These are phyloP conservation scores for Zosterops japonicus DNA, from an alignment of 2,113 vertebrate genomes.

Conservation along the genomic window DNA sequence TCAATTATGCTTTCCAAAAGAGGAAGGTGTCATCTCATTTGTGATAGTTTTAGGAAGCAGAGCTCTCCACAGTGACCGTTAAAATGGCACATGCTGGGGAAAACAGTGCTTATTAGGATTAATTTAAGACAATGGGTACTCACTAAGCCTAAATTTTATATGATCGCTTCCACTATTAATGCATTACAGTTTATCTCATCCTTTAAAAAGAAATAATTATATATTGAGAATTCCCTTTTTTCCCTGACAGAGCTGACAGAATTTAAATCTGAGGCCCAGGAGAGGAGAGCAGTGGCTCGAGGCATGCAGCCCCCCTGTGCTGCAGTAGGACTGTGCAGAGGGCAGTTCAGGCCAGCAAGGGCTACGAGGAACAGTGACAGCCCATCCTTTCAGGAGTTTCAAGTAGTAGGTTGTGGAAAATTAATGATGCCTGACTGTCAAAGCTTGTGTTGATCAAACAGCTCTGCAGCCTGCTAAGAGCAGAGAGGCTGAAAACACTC, in stretches of 20 bases:
- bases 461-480: neutral
- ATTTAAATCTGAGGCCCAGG: neutral
- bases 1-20: slow-evolving; percentile 13
- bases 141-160: neutral
- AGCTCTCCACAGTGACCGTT: neutral
- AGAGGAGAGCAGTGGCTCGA: neutral
- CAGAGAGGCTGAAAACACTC: neutral
- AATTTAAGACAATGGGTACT: slow-evolving; percentile 18
- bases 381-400: neutral
- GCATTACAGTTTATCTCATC: neutral
- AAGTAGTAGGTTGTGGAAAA: neutral
- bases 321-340: neutral
- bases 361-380: neutral
- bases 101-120: slow-evolving; percentile 22
- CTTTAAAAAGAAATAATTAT: neutral
- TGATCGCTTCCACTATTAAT: neutral
- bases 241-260: neutral
- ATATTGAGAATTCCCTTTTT: neutral
- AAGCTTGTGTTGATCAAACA: neutral
- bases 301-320: neutral
- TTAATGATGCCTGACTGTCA: neutral
- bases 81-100: neutral
- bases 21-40: neutral
- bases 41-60: neutral
- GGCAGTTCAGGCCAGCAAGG: neutral